A percentile compares a stretch with the other conserved stretches of the same genome.
phyloP scores from a whole-genome alignment of 2,888 invertebrate species.

The Zelleria hepariella region DNA sequence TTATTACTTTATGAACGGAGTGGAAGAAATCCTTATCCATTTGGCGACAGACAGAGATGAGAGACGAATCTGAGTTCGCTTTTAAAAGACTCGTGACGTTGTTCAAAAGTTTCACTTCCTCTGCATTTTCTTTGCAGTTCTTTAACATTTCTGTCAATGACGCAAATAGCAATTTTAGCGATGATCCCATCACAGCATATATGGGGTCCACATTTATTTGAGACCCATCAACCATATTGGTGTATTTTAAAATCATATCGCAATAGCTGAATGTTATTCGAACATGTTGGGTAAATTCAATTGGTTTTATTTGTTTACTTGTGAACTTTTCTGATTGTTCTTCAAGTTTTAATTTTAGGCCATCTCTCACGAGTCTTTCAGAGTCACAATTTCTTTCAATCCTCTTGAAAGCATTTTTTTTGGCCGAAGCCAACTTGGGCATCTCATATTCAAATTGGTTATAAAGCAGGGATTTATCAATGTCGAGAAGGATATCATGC shows the following conservation, averaged over 20 bases:
- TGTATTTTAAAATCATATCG: slow-evolving; percentile 32
- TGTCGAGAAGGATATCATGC: slow-evolving; percentile 37
- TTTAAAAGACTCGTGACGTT: slow-evolving; percentile 30
- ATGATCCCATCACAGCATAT: slow-evolving; percentile 20
- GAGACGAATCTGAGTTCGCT: slow-evolving; percentile 27
- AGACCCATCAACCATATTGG: slow-evolving; percentile 21
- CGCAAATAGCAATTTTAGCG: slow-evolving; percentile 28
- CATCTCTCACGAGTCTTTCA: slow-evolving; percentile 19
- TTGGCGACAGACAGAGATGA: slow-evolving; percentile 29
- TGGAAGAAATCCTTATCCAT: slow-evolving; percentile 42
- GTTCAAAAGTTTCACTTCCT: slow-evolving; percentile 33
- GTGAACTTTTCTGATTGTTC: slow-evolving; percentile 18
- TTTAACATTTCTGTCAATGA: slow-evolving; percentile 27
- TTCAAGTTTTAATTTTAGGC: slow-evolving; percentile 27
- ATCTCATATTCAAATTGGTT: slow-evolving; percentile 46
- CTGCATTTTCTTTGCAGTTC: slow-evolving; percentile 25
- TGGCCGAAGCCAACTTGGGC: slow-evolving; percentile 2
- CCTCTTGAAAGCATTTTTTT: slow-evolving; percentile 14
- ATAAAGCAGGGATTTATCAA: slow-evolving; percentile 44
- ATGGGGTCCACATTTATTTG: slow-evolving; percentile 25
- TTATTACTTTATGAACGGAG: slow-evolving; percentile 39
- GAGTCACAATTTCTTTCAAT: slow-evolving; percentile 24
- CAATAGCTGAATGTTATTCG: slow-evolving; percentile 30
- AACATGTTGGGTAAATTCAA: slow-evolving; percentile 29
- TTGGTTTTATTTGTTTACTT: slow-evolving; percentile 19